Evolutionary conservation across 2,888 invertebrate genomes (phyloP), one percentile per base, ranked within the genome.

Genomic region (Drosophila ustulata): DNA sequence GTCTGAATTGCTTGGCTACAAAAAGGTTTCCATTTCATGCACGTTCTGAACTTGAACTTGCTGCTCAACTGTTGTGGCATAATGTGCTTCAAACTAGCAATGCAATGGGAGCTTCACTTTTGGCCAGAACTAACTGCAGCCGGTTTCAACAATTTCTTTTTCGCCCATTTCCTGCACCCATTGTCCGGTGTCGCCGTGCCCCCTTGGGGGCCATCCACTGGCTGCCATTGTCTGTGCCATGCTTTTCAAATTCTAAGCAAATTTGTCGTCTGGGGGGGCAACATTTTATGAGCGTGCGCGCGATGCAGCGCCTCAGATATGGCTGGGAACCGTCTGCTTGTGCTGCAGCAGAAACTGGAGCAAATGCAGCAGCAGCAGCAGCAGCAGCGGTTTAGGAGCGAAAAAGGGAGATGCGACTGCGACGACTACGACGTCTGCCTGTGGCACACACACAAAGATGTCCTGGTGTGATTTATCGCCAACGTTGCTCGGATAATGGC

Each of bases 181-280:
- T 3, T 41, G 39, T 18, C 13, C 30, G 32, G 9, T 46, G 9
- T 37, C 18, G 53, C 51, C 45, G 23, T 51, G 32, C 1, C 18
- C 18, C 18, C 7, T 25, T 43, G 8, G 8, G 25, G 18, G 30
- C 25, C 43, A 57, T 61, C 61, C 55, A 39, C 32, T 65, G 30
- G 11, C 45, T 58, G 69, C 65, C 37, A 32, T 73, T 66, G 77
- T 66, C 69, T 74, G 71, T 65, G 87, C 78, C 78, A 49, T 73
- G 88, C 84, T 83, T 86, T 87, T 88, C 75, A 86, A 88, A 86
- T 86, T 83, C 89, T 86, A 86, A 85, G 85, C 85, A 86, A 86
- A 86, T 88, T 86, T 86, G 85, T 86, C 85, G 74, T 66, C 74
- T 73, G 64, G 71, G 78, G 70, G 69, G 67, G 85, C 75, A 77